These are phyloP conservation scores for Oligia latruncula DNA, from an alignment of 2,888 invertebrate species.

Conservation along the genomic window DNA sequence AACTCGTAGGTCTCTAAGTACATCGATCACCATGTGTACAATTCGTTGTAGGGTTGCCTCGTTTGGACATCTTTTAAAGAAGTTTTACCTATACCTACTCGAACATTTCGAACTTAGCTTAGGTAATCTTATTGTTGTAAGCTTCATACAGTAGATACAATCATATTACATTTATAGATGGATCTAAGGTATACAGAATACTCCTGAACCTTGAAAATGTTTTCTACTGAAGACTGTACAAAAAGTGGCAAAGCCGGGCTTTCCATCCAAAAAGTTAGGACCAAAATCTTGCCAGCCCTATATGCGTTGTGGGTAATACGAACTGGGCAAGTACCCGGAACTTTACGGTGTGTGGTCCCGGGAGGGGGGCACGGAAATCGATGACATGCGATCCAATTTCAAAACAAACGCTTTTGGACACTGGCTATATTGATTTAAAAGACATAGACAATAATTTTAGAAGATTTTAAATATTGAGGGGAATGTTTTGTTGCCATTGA, in stretches of 20 bases:
- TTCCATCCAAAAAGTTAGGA: background rate
- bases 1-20: slow-evolving; percentile 61
- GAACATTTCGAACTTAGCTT: background rate
- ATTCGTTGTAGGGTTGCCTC: slow-evolving; percentile 58
- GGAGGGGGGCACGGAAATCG: slow-evolving; percentile 67
- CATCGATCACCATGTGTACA: slow-evolving; percentile 65
- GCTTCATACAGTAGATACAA: background rate
- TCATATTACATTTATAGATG: background rate
- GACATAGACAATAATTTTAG: slow-evolving; percentile 31
- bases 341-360: slow-evolving; percentile 71
- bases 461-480: slow-evolving; percentile 6
- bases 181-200: background rate
- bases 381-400: slow-evolving; percentile 75
- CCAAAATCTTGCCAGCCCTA: slow-evolving; percentile 53
- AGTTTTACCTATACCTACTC: background rate
- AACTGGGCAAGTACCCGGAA: slow-evolving; percentile 71
- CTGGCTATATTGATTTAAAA: slow-evolving; percentile 69
- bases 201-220: background rate
- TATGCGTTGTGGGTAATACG: slow-evolving; percentile 63
- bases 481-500: background rate
- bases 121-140: background rate
- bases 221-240: background rate
- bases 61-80: background rate
- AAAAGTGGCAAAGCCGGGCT: background rate
- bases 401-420: slow-evolving; percentile 73